Evolutionary conservation across 1,140 invertebrate genomes (phyloP).

Genomic region (Campodea augens): DNA sequence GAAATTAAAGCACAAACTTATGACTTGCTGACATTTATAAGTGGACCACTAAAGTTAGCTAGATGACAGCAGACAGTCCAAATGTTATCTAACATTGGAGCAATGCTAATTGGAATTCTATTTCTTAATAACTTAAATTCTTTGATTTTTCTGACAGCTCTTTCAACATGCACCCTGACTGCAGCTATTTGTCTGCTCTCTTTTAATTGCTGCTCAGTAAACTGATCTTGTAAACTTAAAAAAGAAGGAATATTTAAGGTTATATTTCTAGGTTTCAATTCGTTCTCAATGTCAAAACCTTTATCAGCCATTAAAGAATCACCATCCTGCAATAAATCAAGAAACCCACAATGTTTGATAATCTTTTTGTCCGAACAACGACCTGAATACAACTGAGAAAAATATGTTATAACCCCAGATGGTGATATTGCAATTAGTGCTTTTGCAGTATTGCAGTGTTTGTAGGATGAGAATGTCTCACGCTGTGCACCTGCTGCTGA

Average conservation of each 20-base stretch:
- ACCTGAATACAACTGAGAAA: conserved; percentile 9
- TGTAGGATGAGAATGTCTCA: conserved; percentile 8
- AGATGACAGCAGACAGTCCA: neutral
- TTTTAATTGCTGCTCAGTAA: conserved; percentile 1
- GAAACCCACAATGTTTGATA: conserved; percentile 7
- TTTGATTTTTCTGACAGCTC: conserved; percentile 12
- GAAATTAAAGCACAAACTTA: too few species aligned
- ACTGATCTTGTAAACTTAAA: neutral
- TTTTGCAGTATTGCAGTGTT: conserved; percentile 13
- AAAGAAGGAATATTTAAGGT: neutral
- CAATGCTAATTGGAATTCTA: neutral
- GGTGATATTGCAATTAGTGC: conserved; percentile 14
- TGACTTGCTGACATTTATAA: too few species aligned
- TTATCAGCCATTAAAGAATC: conserved; percentile 16
- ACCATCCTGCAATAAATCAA: conserved; percentile 11
- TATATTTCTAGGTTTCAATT: conserved; percentile 3
- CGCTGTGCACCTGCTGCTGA: neutral
- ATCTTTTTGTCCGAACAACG: conserved; percentile 13
- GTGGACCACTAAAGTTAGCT: neutral
- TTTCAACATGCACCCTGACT: conserved; percentile 13
- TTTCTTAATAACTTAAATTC: conserved; percentile 11
- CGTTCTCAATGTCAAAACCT: conserved; percentile 13
- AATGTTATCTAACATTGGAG: neutral
- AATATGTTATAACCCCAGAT: conserved; percentile 11
- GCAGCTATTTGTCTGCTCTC: conserved; percentile 9